Percentiles rank a stretch among this genome's conserved stretches.
Conservation (phyloP, 2,888 invertebrate species). For the Hirtodrosophila cameraria region DNA sequence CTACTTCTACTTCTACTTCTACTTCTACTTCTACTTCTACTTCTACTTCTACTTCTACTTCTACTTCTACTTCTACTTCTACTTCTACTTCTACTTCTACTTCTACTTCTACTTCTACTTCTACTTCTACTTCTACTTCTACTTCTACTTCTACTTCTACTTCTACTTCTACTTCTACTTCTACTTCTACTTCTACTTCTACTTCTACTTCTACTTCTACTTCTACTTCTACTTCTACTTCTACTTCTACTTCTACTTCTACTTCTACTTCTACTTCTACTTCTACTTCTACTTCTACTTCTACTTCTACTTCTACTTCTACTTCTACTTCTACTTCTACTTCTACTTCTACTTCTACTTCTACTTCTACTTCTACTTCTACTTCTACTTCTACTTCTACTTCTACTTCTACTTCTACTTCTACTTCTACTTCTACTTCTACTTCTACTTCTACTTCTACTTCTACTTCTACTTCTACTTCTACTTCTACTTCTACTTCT, state of each 20-base stretch:
- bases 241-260: conserved; percentile 16
- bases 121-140: conserved; percentile 14
- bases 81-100: conserved; percentile 14
- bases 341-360: conserved; percentile 14
- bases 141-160: conserved; percentile 12
- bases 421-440: conserved; percentile 16
- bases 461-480: conserved; percentile 12
- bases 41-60: conserved; percentile 16
- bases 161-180: conserved; percentile 14
- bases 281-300: conserved; percentile 12
- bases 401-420: conserved; percentile 16
- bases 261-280: conserved; percentile 14
- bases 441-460: conserved; percentile 14
- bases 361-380: conserved; percentile 11
- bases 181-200: conserved; percentile 11
- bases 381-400: conserved; percentile 32
- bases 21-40: conserved; percentile 32
- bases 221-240: conserved; percentile 16
- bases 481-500: conserved; percentile 14
- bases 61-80: conserved; percentile 16
- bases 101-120: conserved; percentile 12
- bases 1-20: conserved; percentile 11
- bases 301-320: conserved; percentile 14
- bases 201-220: conserved; percentile 32
- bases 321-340: conserved; percentile 12